phyloP scores from a whole-genome alignment of 2,113 vertebrate genomes.

The Pachycephala philippinensis region DNA sequence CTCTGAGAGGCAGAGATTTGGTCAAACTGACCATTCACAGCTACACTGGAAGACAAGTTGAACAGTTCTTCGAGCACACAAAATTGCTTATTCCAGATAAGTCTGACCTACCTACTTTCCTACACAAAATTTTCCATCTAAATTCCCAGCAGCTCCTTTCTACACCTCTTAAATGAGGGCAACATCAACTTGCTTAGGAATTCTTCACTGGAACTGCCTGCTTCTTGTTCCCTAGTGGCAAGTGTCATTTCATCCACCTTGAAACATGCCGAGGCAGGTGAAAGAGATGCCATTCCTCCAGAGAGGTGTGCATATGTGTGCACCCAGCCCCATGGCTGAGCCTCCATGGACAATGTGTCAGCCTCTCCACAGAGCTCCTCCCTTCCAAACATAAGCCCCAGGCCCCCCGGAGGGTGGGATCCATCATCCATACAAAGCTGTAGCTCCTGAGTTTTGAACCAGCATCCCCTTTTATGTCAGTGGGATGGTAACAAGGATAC shows the following conservation, averaged over 20 bases:
- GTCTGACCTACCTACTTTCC: background rate
- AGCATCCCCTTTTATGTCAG: background rate
- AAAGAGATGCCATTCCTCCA: background rate
- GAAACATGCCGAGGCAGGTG: background rate
- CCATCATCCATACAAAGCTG: background rate
- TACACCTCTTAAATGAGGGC: background rate
- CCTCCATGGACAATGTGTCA: fast-evolving
- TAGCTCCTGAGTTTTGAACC: background rate
- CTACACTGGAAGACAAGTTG: background rate
- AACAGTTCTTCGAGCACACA: background rate
- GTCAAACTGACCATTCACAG: background rate
- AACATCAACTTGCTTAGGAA: background rate
- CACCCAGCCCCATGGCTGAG: background rate
- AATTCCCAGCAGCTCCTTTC: background rate
- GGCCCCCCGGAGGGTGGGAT: background rate
- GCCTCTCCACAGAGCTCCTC: background rate
- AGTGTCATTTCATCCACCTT: background rate
- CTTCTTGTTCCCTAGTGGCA: background rate
- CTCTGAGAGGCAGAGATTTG: background rate
- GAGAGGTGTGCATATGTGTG: background rate
- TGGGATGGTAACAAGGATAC: fast-evolving
- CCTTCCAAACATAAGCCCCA: fast-evolving
- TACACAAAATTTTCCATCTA: background rate
- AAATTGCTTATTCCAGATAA: background rate
- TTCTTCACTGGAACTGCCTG: background rate